Percentiles rank a stretch among this genome's conserved stretches.
These are phyloP conservation scores for Akabosia matsudoensis DNA, from an alignment of 1,140 invertebrate species.

Conservation along the genomic window DNA sequence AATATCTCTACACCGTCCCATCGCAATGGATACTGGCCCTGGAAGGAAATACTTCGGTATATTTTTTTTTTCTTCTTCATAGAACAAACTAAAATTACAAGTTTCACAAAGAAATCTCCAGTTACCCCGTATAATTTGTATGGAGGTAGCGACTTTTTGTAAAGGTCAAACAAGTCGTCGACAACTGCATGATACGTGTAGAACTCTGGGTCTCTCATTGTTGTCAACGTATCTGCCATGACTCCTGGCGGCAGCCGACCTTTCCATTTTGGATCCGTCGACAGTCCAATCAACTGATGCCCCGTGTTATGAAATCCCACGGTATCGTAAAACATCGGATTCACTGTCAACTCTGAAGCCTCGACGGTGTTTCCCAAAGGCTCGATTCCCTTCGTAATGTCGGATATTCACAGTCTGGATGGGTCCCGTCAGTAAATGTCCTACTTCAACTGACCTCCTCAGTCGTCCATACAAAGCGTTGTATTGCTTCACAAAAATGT, in stretches of 20 bases:
- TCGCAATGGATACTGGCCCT: neutral
- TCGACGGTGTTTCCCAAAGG: neutral
- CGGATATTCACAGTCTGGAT: neutral
- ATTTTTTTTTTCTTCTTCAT: too few relatives aligned
- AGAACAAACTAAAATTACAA: neutral
- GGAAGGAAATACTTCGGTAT: too few relatives aligned
- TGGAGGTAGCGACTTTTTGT: constrained; percentile 50
- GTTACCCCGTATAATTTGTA: constrained; percentile 53
- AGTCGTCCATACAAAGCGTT: neutral
- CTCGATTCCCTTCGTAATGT: constrained; percentile 9
- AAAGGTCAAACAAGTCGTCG: constrained; percentile 53
- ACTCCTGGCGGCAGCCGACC: neutral
- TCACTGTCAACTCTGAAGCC: neutral
- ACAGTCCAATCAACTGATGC: neutral
- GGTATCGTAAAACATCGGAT: neutral
- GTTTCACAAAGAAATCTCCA: neutral
- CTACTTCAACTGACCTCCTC: neutral
- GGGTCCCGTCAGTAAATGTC: neutral
- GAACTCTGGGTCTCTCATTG: constrained; percentile 61
- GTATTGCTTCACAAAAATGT: neutral
- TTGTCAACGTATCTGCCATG: constrained; percentile 55
- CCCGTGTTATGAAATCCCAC: constrained; percentile 6
- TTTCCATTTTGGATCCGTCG: neutral
- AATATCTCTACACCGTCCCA: constrained; percentile 4
- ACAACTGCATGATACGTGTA: constrained; percentile 52